phyloP scores from a whole-genome alignment of 1,140 invertebrate species.

The Caenorhabditis inopinata region DNA sequence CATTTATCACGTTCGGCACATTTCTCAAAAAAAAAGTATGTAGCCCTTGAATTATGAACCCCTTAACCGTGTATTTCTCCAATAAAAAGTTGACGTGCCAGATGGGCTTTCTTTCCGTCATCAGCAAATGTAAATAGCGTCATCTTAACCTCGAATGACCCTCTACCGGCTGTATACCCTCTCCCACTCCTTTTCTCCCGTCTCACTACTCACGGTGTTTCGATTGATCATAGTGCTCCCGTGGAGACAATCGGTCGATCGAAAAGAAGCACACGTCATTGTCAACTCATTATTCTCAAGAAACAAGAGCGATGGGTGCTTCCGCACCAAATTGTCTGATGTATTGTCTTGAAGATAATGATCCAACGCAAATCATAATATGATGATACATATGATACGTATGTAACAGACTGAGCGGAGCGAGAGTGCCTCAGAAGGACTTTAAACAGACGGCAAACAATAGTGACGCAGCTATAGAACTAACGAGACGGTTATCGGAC shows the following conservation, averaged over 20 bases:
- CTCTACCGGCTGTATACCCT: neutral
- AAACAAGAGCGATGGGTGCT: neutral
- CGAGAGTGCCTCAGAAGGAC: neutral
- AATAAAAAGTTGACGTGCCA: conserved; percentile 11
- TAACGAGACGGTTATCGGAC: conserved; percentile 11
- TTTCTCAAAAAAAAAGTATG: too few species aligned
- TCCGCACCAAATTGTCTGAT: conserved; percentile 4
- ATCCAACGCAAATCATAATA: conserved; percentile 14
- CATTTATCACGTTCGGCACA: too few species aligned
- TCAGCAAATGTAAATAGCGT: conserved; percentile 26
- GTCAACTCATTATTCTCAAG: neutral
- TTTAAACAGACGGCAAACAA: neutral
- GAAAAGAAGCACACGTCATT: conserved; percentile 21
- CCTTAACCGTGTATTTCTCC: neutral
- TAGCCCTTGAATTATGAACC: too few species aligned
- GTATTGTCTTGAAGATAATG: conserved; percentile 22
- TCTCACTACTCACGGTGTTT: neutral
- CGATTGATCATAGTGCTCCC: neutral
- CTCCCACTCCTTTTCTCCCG: neutral
- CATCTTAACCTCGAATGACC: conserved; percentile 23
- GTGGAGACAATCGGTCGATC: neutral
- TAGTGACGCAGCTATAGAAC: conserved; percentile 1
- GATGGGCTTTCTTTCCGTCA: neutral
- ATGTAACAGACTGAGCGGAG: conserved; percentile 3
- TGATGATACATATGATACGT: conserved; percentile 30